Percentiles rank a stretch among this genome's conserved stretches.
These are phyloP conservation scores for Cactoblastis cactorum DNA, from an alignment of 2,888 invertebrate species.

Conservation along the genomic window DNA sequence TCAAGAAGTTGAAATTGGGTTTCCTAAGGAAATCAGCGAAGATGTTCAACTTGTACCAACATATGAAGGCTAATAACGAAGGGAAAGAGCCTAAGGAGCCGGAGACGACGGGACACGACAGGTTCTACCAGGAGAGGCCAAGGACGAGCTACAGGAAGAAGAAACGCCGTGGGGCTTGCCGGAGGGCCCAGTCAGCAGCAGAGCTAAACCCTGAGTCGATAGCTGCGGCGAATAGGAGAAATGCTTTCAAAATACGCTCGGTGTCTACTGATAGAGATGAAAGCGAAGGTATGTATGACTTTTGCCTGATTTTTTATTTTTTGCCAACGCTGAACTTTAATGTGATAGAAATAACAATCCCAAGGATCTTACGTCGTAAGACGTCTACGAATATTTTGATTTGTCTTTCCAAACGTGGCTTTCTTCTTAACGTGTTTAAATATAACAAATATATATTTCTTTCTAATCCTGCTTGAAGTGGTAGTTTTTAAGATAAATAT, in stretches of 20 bases:
- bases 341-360: no score
- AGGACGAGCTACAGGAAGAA: constrained; percentile 72
- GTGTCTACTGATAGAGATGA: constrained; percentile 82
- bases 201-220: constrained; percentile 82
- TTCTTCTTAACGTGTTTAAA: no score
- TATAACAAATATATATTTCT: no score
- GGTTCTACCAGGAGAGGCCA: constrained; percentile 86
- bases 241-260: constrained; percentile 81
- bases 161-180: constrained; percentile 79
- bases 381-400: no score
- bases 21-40: constrained; percentile 40
- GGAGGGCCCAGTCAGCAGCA: constrained; percentile 84
- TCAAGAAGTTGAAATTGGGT: constrained; percentile 36
- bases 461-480: no score
- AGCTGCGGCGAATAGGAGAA: constrained; percentile 82
- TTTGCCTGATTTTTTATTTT: constrained; percentile 5
- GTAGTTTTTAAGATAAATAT: no score
- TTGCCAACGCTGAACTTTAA: no score
- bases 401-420: no score
- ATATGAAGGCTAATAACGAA: constrained; percentile 80
- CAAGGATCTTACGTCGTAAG: no score
- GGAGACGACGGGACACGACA: constrained; percentile 88
- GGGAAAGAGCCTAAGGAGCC: constrained; percentile 74
- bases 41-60: constrained; percentile 89
- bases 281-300: constrained; percentile 63